Evolutionary conservation across 2,888 invertebrate genomes (phyloP).

Genomic region (Tridacna gigas): DNA sequence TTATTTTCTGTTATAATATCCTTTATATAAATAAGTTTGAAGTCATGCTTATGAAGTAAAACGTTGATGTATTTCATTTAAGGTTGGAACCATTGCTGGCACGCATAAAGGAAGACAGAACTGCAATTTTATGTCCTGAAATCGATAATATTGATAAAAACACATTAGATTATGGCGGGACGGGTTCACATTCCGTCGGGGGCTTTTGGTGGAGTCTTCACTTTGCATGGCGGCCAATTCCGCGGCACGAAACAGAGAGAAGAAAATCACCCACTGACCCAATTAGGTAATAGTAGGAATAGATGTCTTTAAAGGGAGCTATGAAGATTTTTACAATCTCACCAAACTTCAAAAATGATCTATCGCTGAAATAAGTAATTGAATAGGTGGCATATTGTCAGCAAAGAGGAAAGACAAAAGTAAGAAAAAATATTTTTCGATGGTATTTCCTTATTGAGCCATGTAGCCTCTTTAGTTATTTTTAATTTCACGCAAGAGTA

Average conservation of each 20-base stretch:
- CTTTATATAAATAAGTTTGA: too few species aligned
- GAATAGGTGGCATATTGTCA: too few species aligned
- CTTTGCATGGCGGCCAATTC: conserved; percentile 91
- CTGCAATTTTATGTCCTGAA: conserved; percentile 95
- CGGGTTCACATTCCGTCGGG: conserved; percentile 82
- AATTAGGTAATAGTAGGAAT: conserved; percentile 72
- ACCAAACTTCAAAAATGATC: too few species aligned
- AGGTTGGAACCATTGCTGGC: conserved; percentile 94
- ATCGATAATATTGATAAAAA: conserved; percentile 96
- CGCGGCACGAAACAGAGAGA: conserved; percentile 77
- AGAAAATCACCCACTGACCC: conserved; percentile 75
- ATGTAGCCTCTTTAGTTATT: too few species aligned
- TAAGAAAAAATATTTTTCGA: too few species aligned
- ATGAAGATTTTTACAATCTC: too few species aligned
- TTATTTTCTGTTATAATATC: too few species aligned
- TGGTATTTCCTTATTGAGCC: too few species aligned
- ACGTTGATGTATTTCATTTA: conserved; percentile 8
- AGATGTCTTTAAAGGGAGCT: background rate
- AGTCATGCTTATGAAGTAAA: too few species aligned
- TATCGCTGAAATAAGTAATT: too few species aligned
- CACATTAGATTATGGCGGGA: conserved; percentile 86
- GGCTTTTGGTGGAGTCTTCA: conserved; percentile 89
- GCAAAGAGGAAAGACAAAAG: too few species aligned
- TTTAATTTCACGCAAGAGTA: too few species aligned
- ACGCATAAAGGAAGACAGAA: conserved; percentile 92